phyloP scores from a whole-genome alignment of 53 echinoderm and acorn worm genomes.

The Hippasteria phrygiana region DNA sequence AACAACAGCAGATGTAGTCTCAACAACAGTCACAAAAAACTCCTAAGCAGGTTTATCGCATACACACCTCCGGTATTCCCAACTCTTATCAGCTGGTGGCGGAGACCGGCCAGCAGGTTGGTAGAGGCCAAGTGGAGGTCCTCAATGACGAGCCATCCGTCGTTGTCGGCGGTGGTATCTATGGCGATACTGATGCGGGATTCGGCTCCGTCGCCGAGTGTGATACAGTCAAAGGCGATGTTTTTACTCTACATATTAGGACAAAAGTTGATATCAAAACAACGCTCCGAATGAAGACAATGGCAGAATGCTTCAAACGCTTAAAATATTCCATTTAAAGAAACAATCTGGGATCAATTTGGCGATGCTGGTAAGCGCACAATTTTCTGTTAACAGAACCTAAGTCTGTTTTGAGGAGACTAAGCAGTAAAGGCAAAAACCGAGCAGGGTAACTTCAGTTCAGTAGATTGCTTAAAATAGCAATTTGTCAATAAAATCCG shows the following conservation, averaged over 20 bases:
- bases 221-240: conserved; percentile 80
- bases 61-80: conserved; percentile 93
- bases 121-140: conserved; percentile 87
- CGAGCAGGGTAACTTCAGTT: too few relatives aligned
- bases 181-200: conserved; percentile 84
- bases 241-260: conserved; percentile 72
- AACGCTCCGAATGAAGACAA: not conserved
- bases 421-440: too few relatives aligned
- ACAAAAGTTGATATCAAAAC: not conserved
- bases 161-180: conserved; percentile 88
- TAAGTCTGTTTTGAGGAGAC: too few relatives aligned
- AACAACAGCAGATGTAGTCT: not conserved
- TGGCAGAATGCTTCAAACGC: too few relatives aligned
- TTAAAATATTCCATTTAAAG: too few relatives aligned
- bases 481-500: too few relatives aligned
- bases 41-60: not conserved
- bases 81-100: conserved; percentile 87
- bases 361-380: too few relatives aligned
- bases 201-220: conserved; percentile 88
- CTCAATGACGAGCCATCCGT: conserved; percentile 90
- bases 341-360: too few relatives aligned
- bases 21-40: not conserved
- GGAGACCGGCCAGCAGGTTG: conserved; percentile 69
- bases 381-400: too few relatives aligned
- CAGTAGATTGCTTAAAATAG: too few relatives aligned